These are phyloP conservation scores for Seira sanloemensis DNA, from an alignment of 2,888 invertebrate species.

Conservation along the genomic window DNA sequence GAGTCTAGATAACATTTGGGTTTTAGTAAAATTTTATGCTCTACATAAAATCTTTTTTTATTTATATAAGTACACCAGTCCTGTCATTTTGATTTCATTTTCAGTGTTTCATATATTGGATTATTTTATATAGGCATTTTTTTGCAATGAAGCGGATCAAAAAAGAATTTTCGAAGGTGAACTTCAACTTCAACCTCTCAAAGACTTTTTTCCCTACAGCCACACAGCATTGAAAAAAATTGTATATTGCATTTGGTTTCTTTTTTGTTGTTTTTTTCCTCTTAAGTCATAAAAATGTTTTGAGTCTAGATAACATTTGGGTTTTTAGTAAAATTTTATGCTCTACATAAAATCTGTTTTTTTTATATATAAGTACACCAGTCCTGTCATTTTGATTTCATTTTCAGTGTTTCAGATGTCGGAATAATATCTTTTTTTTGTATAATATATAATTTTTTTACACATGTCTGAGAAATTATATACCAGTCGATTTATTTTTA, in stretches of 20 bases:
- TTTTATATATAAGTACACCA: constrained; percentile 34
- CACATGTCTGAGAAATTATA: constrained; percentile 3
- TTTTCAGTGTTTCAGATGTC: constrained; percentile 11
- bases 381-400: constrained; percentile 51
- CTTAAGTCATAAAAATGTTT: not conserved
- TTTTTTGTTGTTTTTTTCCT: not conserved
- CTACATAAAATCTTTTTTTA: constrained; percentile 13
- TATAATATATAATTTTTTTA: not conserved
- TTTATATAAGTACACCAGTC: constrained; percentile 41
- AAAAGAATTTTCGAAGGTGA: too few relatives aligned
- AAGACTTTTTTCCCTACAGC: not conserved
- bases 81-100: constrained; percentile 45
- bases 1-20: not conserved
- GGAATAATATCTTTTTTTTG: not conserved
- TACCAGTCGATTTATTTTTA: constrained; percentile 11
- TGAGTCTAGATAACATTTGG: not conserved
- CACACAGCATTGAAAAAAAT: not conserved
- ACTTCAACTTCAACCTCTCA: too few relatives aligned
- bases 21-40: not conserved
- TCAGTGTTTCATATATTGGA: not conserved
- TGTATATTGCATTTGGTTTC: constrained; percentile 28
- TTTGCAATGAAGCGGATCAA: constrained; percentile 8
- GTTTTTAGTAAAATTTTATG: not conserved
- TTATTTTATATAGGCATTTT: not conserved
- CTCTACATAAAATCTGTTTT: constrained; percentile 10